These are phyloP conservation scores for Saguinus midas DNA, from an alignment of 2,113 vertebrate species.

Conservation along the genomic window DNA sequence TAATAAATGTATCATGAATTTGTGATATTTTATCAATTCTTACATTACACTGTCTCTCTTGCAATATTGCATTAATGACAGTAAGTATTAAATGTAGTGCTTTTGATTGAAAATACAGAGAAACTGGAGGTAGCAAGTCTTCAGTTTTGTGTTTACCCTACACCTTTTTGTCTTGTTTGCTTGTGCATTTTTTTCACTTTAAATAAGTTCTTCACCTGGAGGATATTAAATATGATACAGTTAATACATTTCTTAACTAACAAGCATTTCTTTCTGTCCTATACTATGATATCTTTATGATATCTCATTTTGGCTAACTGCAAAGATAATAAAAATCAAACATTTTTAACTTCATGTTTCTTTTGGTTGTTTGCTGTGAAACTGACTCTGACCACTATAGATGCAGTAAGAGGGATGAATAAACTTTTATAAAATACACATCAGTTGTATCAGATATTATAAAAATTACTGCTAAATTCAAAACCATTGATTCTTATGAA, in stretches of 20 bases:
- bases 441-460: constrained; percentile 17
- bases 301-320: constrained; percentile 79
- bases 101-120: constrained; percentile 65
- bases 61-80: constrained; percentile 27
- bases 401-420: constrained; percentile 76
- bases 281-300: constrained; percentile 68
- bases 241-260: constrained; percentile 81
- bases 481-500: constrained; percentile 9
- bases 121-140: constrained; percentile 59
- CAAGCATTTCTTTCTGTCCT: constrained; percentile 71
- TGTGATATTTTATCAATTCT: constrained; percentile 40
- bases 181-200: constrained; percentile 79
- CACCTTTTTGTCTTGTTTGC: constrained; percentile 62
- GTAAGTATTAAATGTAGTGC: constrained; percentile 38
- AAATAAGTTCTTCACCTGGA: constrained; percentile 76
- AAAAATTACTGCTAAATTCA: constrained; percentile 43
- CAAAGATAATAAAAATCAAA: constrained; percentile 75
- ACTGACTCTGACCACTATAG: constrained; percentile 84
- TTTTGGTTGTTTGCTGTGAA: constrained; percentile 79
- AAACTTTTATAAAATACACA: constrained; percentile 12
- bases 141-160: constrained; percentile 63
- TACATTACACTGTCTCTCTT: not conserved
- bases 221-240: constrained; percentile 66
- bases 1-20: constrained; percentile 44
- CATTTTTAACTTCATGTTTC: constrained; percentile 77